Base-by-base conservation (phyloP, 37 sponge, comb jelly and placozoan genomes). In the Lycopodina hypogea region DNA sequence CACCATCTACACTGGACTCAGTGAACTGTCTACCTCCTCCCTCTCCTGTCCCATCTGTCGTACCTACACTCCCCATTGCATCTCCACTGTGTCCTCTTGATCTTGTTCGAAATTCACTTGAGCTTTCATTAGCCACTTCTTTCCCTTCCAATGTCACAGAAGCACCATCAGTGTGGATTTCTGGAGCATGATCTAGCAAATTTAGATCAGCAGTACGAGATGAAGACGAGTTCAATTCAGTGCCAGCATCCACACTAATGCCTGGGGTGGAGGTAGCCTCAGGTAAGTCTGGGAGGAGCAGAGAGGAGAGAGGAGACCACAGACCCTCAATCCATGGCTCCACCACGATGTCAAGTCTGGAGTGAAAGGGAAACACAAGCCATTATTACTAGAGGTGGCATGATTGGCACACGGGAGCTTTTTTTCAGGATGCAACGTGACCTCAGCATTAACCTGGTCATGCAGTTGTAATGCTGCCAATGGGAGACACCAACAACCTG, bases 301-400 rank as follows among this genome's bases (percentile, higher is more conserved):
- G 34, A 30, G 7, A 15, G 3, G 34, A 32, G 45, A 98, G 69
- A 42, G 96, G 75, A 41, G 61, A 52, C 99, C 96, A 98, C 7
- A 98, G 83, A 3, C 92, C 96, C 30, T 91, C 90, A 37, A 93
- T 93, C 99, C 99, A 98, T 56, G 96, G 96, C 75, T 98, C 99
- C 7, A 98, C 96, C 2, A 98, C 96, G 8, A 88, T 30, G 56
- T 98, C 99, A 66, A 98, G 56, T 21, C 99, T 96, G 68, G 59
- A 69, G 45, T 11, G 56, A 66, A 50, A 33, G n/a, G 71, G 28
- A n/a, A n/a, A n/a, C n/a, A n/a, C n/a, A n/a, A n/a, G n/a, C n/a
- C n/a, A n/a, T n/a, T n/a, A n/a, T n/a, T n/a, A n/a, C n/a, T n/a
- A n/a, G n/a, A n/a, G n/a, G n/a, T n/a, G n/a, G n/a, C n/a, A n/a